Base-by-base conservation (phyloP, 2,888 invertebrate species). In the Lamellibrachia columna region DNA sequence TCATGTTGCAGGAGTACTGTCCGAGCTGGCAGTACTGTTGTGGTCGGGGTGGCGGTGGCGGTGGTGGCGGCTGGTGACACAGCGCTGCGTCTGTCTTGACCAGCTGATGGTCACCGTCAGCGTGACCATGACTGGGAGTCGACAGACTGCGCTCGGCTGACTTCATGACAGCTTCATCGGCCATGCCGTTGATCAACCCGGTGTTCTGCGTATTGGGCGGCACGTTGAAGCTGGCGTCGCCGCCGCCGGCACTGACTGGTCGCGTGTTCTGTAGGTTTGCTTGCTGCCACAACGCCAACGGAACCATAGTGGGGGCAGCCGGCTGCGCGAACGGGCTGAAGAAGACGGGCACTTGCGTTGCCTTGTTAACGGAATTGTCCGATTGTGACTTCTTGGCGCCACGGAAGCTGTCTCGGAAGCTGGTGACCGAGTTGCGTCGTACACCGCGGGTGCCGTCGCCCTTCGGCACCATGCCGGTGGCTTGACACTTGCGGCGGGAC, bases 281-380 rank as follows among this genome's bases (percentile, higher is more conserved):
- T n/a, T 75, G 75, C 75, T 75, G 75, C 75, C 75, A 75, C 75
- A 75, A 22, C 15, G 75, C 75, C 75, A 75, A 6, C n/a, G 75
- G 75, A 22, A 75, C 75, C 75, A 75, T 75, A 22, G 75, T n/a
- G 75, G 75, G 75, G 6, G 75, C 22, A 11, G 75, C 1, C 6
- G 75, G 75, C 75, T 75, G 75, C 15, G 75, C 75, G 75, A 75
- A 75, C 11, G 75, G 75, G n/a, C 75, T 75, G 75, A 75, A 75
- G 75, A 75, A 75, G 22, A 75, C 75, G 75, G 75, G 75, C 15
- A 75, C 75, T 75, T 75, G 75, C 75, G 75, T 75, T n/a, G 75
- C 75, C 75, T 75, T 75, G 75, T 75, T 75, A n/a, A 75, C 75
- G 75, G 75, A 75, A n/a, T 75, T 75, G 4, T 75, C 75, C 75